Percentiles rank a stretch among this genome's conserved stretches.
Evolutionary conservation across 2,888 invertebrate genomes (phyloP).

Genomic region (Leistus spinibarbis): DNA sequence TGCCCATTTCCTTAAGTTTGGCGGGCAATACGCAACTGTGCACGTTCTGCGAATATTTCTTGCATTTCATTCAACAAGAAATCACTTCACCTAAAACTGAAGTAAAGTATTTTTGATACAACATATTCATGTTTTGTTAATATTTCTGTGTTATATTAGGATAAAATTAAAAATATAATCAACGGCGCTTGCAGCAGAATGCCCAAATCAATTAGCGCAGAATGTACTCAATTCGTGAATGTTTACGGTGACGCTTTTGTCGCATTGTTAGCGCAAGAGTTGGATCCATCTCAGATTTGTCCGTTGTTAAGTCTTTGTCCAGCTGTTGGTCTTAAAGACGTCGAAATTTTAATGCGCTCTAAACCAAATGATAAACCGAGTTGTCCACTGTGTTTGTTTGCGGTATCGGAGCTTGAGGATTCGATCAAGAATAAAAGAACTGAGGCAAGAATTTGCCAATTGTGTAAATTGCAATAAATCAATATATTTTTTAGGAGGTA

Average conservation of each 20-base stretch:
- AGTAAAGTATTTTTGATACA: conserved; percentile 53
- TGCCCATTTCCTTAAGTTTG: conserved; percentile 51
- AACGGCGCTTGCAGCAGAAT: conserved; percentile 72
- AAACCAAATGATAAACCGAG: conserved; percentile 66
- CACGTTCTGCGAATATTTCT: conserved; percentile 80
- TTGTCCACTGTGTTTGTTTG: conserved; percentile 85
- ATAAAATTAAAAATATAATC: conserved; percentile 70
- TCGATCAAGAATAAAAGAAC: conserved; percentile 76
- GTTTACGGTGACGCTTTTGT: conserved; percentile 81
- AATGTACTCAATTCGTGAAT: conserved; percentile 77
- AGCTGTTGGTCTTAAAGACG: conserved; percentile 59
- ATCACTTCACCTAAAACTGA: conserved; percentile 72
- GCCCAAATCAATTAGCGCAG: conserved; percentile 64
- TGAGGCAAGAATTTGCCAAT: conserved; percentile 61
- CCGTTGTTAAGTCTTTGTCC: conserved; percentile 75
- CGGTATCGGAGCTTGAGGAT: conserved; percentile 76
- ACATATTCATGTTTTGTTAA: neutral
- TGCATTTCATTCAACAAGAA: conserved; percentile 78
- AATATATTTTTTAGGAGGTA: conserved; percentile 60
- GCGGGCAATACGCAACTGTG: conserved; percentile 64
- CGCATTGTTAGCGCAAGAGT: conserved; percentile 77
- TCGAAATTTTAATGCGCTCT: conserved; percentile 61
- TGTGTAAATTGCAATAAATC: neutral
- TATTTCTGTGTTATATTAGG: conserved; percentile 57
- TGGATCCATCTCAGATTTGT: conserved; percentile 78